These are phyloP conservation scores for Oceanodroma tethys DNA, from an alignment of 2,113 vertebrate species.

Conservation along the genomic window DNA sequence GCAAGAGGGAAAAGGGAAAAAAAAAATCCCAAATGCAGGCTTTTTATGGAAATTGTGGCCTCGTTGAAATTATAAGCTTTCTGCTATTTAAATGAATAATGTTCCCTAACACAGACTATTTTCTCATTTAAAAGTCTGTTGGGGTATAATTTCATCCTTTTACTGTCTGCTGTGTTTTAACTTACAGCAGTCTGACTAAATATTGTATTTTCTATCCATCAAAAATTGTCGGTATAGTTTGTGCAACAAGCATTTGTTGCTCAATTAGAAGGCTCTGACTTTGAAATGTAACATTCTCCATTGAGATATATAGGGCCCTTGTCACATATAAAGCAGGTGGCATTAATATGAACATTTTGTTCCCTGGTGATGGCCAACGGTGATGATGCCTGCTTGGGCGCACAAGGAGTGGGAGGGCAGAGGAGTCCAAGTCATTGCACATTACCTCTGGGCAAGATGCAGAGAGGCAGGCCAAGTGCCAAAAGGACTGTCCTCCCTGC, in stretches of 20 bases:
- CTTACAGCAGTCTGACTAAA: slow-evolving; percentile 54
- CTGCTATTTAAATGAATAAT: slow-evolving; percentile 69
- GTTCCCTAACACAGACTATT: slow-evolving; percentile 60
- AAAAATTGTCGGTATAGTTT: neutral
- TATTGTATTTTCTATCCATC: slow-evolving; percentile 51
- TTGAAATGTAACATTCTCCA: neutral
- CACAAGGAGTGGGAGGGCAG: neutral
- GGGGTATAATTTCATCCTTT: slow-evolving; percentile 69
- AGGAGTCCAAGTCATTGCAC: neutral
- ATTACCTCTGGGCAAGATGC: neutral
- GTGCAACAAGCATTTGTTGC: neutral
- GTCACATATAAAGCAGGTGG: neutral
- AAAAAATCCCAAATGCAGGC: slow-evolving; percentile 50
- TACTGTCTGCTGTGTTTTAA: slow-evolving; percentile 66
- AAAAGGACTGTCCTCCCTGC: neutral
- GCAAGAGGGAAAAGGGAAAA: neutral
- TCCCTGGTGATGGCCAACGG: accelerated
- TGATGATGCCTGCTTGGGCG: accelerated
- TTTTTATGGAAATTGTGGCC: slow-evolving; percentile 69
- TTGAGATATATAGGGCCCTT: neutral
- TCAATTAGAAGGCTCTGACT: neutral
- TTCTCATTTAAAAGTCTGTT: slow-evolving; percentile 67
- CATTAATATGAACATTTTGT: accelerated
- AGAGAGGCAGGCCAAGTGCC: neutral
- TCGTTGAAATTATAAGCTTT: slow-evolving; percentile 66